phyloP scores from a whole-genome alignment of 2,797 vertebrate genomes.

The Helicolenus hilgendorfi region DNA sequence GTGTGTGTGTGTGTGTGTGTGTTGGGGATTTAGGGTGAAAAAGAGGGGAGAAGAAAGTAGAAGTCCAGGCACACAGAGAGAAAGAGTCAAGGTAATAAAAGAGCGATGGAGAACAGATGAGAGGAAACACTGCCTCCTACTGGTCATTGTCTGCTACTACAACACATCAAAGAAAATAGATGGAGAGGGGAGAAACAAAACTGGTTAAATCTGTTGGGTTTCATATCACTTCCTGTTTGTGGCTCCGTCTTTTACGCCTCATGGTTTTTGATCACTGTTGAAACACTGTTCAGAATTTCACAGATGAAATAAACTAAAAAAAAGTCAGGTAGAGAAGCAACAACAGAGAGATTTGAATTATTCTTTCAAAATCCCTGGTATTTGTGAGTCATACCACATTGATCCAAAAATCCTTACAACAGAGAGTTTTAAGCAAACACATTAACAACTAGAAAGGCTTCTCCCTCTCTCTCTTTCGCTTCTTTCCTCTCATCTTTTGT shows the following conservation, averaged over 20 bases:
- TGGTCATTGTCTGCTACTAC: slow-evolving; percentile 71
- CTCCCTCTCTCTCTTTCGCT: neutral
- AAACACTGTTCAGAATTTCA: neutral
- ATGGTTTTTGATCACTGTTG: neutral
- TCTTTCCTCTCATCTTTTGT: slow-evolving; percentile 17
- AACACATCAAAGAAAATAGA: slow-evolving; percentile 38
- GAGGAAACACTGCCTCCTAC: slow-evolving; percentile 84
- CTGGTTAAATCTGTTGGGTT: too few species aligned
- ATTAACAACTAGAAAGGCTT: neutral
- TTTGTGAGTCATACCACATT: slow-evolving; percentile 13
- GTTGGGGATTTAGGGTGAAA: neutral
- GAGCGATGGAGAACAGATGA: slow-evolving; percentile 53
- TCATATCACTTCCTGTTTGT: neutral
- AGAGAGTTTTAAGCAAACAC: slow-evolving; percentile 18
- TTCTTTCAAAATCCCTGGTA: neutral
- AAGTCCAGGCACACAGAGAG: neutral
- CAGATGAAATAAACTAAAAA: neutral
- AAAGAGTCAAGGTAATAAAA: slow-evolving; percentile 2
- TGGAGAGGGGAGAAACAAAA: neutral
- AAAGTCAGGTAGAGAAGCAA: neutral
- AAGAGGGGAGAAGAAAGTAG: neutral
- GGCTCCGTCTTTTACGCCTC: neutral
- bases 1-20: slow-evolving; percentile 8
- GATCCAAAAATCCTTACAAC: slow-evolving; percentile 1
- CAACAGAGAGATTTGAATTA: neutral